A percentile compares a stretch with the other conserved stretches of the same genome.
Evolutionary conservation across 2,888 invertebrate species (phyloP).

Genomic region (Hetaerina titia): DNA sequence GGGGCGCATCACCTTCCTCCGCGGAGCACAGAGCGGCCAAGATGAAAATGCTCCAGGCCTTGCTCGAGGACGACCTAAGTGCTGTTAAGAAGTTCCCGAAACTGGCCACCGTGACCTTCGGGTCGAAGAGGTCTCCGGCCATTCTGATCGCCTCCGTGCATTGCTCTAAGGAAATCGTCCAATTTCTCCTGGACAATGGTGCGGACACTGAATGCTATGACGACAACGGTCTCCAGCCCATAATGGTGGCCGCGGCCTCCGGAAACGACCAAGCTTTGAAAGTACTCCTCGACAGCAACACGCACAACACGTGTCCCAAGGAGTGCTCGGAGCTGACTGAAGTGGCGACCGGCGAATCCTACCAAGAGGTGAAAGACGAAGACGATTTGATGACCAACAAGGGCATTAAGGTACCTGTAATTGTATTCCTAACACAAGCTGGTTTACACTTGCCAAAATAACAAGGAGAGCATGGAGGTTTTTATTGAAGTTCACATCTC

Average conservation of each 20-base stretch:
- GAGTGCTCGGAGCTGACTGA: not conserved
- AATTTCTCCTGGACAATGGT: not conserved
- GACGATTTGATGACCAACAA: not conserved
- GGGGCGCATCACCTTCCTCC: too few species aligned
- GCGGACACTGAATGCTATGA: not conserved
- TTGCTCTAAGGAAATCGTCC: not conserved
- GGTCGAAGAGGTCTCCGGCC: not conserved
- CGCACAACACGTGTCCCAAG: not conserved
- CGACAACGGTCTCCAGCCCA: not conserved
- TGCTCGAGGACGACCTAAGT: not conserved
- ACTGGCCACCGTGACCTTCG: not conserved
- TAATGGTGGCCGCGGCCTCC: slow-evolving; percentile 24
- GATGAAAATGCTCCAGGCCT: not conserved
- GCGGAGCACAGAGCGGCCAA: not conserved
- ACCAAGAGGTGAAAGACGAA: not conserved
- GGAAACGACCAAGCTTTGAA: slow-evolving; percentile 79
- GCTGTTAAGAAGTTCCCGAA: not conserved
- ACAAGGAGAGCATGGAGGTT: too few species aligned
- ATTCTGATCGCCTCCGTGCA: not conserved
- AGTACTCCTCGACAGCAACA: not conserved
- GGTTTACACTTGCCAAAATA: too few species aligned
- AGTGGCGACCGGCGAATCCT: not conserved
- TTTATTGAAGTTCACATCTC: too few species aligned
- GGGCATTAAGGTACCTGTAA: not conserved
- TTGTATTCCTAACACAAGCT: not conserved